Base-by-base conservation (phyloP, 2,113 vertebrate genomes). In the Chiloscyllium plagiosum region DNA sequence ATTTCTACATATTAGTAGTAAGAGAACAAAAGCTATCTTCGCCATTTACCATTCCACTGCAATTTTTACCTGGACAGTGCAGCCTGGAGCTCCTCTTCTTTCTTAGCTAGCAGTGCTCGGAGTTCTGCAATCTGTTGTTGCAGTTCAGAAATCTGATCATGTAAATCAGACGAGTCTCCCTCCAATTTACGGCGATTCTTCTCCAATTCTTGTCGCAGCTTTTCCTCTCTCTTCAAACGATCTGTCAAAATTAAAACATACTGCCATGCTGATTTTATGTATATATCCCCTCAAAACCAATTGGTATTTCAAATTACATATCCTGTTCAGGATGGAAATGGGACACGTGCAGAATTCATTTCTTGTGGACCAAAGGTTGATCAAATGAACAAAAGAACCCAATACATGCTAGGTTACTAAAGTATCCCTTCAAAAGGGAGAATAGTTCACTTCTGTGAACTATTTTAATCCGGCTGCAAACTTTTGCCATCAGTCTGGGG, bases 101-200 rank as follows among this genome's bases (percentile, higher is more conserved):
- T 99, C 97, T 99, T 99, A 93, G 99, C 98, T 90, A 99, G 98
- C 96, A 99, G 99, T 95, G 99, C 98, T 96, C 99, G 98, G 90
- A 99, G 98, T 96, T 99, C 99, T 0, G 98, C 99, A 0, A 99
- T 99, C 98, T 99, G 99, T 33, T 99, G 99, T 97, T 99, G 99
- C 85, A 99, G 98, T 97, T 99, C 99, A 0, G 99, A 98, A 2
- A 99, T 99, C 97, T 99, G 99, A 97, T 99, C 99, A 0, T 97
- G 97, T 5, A 98, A 97, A 96, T 99, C 99, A 0, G 97, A 98
- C 96, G 98, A 98, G 97, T 99, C 99, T 0, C 99, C 99, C 96
- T 99, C 99, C 96, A 99, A 98, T 97, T 99, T 99, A 95, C 99
- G 98, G 8, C 99, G 97, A 96, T 99, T 99, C 98, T 99, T 99